Percentiles rank a stretch among this genome's conserved stretches.
These are phyloP conservation scores for Archips crataeganus DNA, from an alignment of 2,888 invertebrate genomes.

Conservation along the genomic window DNA sequence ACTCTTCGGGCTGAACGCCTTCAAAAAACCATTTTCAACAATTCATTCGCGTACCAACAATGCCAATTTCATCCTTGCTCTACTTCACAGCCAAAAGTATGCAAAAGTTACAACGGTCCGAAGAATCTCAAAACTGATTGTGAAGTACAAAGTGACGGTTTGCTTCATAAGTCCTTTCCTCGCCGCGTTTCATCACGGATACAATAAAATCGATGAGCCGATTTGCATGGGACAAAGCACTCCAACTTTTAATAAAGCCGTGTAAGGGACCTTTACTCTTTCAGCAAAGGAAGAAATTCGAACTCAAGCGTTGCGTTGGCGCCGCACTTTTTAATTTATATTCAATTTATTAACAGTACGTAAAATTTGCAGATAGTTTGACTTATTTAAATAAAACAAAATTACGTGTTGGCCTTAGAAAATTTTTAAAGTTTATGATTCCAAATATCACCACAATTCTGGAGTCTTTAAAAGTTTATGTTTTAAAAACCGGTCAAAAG, in stretches of 20 bases:
- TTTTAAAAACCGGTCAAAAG: no score
- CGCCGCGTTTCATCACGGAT: conserved; percentile 57
- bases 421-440: no score
- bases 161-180: conserved; percentile 52
- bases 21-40: neutral
- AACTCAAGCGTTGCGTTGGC: conserved; percentile 11
- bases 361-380: neutral
- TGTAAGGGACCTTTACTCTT: conserved; percentile 52
- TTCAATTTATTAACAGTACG: neutral
- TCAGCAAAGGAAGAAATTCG: conserved; percentile 29
- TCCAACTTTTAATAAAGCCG: conserved; percentile 68
- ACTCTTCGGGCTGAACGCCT: neutral
- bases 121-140: conserved; percentile 11
- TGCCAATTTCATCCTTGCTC: conserved; percentile 2
- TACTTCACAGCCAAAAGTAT: conserved; percentile 2
- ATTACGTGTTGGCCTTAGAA: no score
- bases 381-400: neutral
- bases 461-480: no score
- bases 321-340: conserved; percentile 4
- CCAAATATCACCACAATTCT: no score
- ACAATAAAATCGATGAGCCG: conserved; percentile 68
- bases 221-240: conserved; percentile 73
- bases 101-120: conserved; percentile 11
- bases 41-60: neutral
- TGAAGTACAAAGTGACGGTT: conserved; percentile 32